These are phyloP conservation scores for Myripristis jacobus DNA, from an alignment of 2,797 vertebrate species.

Conservation along the genomic window DNA sequence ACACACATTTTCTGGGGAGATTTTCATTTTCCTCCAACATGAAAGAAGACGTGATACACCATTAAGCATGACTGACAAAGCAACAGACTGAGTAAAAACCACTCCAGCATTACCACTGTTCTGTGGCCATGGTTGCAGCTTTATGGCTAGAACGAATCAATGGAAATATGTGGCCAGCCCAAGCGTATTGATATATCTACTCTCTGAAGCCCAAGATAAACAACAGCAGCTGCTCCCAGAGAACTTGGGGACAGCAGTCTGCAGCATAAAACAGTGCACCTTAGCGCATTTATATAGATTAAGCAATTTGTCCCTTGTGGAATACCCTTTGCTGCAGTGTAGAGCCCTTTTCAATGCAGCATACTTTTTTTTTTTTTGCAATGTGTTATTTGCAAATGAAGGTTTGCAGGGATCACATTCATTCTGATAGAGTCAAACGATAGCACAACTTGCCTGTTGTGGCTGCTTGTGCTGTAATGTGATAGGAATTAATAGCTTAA, in stretches of 20 bases:
- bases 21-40: conserved; percentile 26
- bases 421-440: not conserved
- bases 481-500: not conserved
- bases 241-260: not conserved
- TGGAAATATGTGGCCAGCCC: conserved; percentile 13
- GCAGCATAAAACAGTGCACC: not conserved
- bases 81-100: conserved; percentile 24
- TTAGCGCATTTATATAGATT: not conserved
- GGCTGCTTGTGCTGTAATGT: not conserved
- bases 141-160: conserved; percentile 26
- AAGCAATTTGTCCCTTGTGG: not conserved
- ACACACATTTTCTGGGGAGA: conserved; percentile 46
- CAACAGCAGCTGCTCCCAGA: conserved; percentile 1
- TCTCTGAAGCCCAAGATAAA: conserved; percentile 14
- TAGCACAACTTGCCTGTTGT: not conserved
- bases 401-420: too few relatives aligned
- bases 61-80: conserved; percentile 27
- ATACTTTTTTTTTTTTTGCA: too few relatives aligned
- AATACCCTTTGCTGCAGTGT: not conserved
- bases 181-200: conserved; percentile 16
- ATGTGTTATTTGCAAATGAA: too few relatives aligned
- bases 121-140: conserved; percentile 4
- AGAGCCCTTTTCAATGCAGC: not conserved
- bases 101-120: conserved; percentile 24
- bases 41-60: not conserved